Percentiles rank a stretch among this genome's conserved stretches.
phyloP scores from a whole-genome alignment of 2,113 vertebrate genomes.

The Dicrurus megarhynchus region DNA sequence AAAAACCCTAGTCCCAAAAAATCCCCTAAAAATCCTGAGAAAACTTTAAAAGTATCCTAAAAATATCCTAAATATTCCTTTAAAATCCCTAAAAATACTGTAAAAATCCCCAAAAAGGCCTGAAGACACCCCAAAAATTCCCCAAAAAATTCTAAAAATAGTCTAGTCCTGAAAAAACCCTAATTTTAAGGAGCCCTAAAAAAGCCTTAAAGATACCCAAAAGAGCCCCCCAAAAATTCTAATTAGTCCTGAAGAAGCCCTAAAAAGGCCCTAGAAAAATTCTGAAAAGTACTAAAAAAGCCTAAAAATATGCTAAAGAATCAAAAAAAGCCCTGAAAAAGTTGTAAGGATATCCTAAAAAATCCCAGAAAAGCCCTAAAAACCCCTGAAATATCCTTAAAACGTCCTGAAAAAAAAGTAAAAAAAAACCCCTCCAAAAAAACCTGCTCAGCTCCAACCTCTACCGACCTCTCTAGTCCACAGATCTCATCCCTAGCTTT shows the following conservation, averaged over 20 bases:
- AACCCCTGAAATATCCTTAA: neutral
- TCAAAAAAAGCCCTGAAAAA: neutral
- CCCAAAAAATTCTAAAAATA: neutral
- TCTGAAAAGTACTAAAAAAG: neutral
- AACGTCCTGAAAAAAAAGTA: neutral
- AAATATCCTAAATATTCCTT: too few relatives aligned
- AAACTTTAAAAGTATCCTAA: too few relatives aligned
- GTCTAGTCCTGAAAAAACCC: neutral
- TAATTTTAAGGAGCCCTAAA: neutral
- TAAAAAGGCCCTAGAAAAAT: neutral
- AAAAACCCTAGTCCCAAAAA: too few relatives aligned
- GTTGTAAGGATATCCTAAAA: neutral
- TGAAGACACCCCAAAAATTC: neutral
- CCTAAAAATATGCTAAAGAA: neutral
- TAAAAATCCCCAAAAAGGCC: neutral
- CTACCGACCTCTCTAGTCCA: neutral
- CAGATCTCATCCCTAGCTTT: neutral
- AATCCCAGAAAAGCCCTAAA: neutral
- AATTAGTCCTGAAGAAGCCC: neutral
- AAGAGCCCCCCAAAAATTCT: neutral
- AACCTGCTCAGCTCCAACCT: neutral
- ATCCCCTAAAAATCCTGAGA: too few relatives aligned
- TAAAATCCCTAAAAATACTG: too few relatives aligned
- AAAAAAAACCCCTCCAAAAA: too few relatives aligned
- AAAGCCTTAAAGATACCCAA: neutral